Conservation (phyloP, 2,888 invertebrate species). For the Agrotis exclamationis region DNA sequence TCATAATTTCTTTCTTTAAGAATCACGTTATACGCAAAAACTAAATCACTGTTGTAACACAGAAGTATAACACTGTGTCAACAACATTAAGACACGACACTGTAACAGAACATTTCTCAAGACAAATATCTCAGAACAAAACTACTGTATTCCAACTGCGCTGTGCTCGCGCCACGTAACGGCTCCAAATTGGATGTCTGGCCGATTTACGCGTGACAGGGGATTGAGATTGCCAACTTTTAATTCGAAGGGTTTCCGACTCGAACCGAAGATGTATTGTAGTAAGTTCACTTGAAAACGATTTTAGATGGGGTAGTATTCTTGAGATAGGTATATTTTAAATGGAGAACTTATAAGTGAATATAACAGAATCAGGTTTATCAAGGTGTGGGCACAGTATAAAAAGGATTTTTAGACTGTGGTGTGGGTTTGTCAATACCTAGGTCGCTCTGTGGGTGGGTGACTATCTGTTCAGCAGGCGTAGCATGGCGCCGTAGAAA, state of each 20-base stretch:
- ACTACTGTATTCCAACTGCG: conserved; percentile 47
- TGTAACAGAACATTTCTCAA: background rate
- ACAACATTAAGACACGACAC: background rate
- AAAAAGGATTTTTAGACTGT: too few species aligned
- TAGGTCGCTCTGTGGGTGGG: too few species aligned
- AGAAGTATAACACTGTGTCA: background rate
- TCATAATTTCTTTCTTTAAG: too few species aligned
- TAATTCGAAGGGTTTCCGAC: conserved; percentile 71
- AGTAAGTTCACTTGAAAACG: conserved; percentile 5
- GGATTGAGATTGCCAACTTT: conserved; percentile 78
- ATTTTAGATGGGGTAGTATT: background rate
- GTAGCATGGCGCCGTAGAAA: too few species aligned
- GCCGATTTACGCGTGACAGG: conserved; percentile 77
- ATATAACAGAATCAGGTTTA: too few species aligned
- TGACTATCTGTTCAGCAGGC: too few species aligned
- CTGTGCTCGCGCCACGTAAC: conserved; percentile 61
- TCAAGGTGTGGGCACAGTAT: too few species aligned
- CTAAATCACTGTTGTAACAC: background rate
- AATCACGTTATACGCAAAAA: background rate
- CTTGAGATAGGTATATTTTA: too few species aligned
- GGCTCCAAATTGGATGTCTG: conserved; percentile 84
- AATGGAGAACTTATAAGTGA: too few species aligned
- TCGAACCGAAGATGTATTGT: conserved; percentile 23
- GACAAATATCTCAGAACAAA: conserved; percentile 21
- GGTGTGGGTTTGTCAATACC: too few species aligned